Evolutionary conservation across 2,113 vertebrate species (phyloP), one percentile per base, ranked within the genome.

Genomic region (Hemiscyllium ocellatum): DNA sequence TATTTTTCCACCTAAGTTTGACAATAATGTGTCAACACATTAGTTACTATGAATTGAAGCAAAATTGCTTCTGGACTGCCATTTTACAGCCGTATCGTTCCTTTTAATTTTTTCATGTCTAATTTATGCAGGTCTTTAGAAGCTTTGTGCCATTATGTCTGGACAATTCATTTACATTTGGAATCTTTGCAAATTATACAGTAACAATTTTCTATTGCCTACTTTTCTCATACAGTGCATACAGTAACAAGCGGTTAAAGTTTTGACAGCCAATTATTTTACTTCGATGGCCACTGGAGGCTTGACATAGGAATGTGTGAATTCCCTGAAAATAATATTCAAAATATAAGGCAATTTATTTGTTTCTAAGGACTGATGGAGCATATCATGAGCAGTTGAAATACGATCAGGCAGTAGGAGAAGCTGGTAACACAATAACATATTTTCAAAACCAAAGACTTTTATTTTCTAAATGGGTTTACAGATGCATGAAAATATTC

Each of bases 181-280:
- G 94, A 95, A 76, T 95, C 68, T 95, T 95, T 95, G 66, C 94
- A 95, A 95, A 95, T 95, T 95, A 95, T 95, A 76, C 94, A 95
- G 68, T 95, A 95, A 95, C 94, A 72, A 20, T 95, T 72, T 95
- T 95, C 94, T 95, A 47, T 95, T 72, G 68, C 69, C 72, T 95
- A 24, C 94, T 95, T 76, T 95, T 72, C 94, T 95, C 94, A 72
- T 13, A 72, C 68, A 52, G 69, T 52, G 69, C 68, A 95, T 50
- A 70, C 47, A 95, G 94, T 95, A 95, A 72, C 26, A 95, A 72
- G 94, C 94, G 72, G 94, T 95, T 95, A 95, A 95, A 95, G 68
- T 95, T 95, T 95, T 95, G 94, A 95, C 94, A 95, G 69, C 68
- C 94, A 95, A 95, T 95, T 95, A 95, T 95, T 72, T 95, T 95